Evolutionary conservation across 2,113 vertebrate genomes (phyloP).

Genomic region (Zapus hudsonius): DNA sequence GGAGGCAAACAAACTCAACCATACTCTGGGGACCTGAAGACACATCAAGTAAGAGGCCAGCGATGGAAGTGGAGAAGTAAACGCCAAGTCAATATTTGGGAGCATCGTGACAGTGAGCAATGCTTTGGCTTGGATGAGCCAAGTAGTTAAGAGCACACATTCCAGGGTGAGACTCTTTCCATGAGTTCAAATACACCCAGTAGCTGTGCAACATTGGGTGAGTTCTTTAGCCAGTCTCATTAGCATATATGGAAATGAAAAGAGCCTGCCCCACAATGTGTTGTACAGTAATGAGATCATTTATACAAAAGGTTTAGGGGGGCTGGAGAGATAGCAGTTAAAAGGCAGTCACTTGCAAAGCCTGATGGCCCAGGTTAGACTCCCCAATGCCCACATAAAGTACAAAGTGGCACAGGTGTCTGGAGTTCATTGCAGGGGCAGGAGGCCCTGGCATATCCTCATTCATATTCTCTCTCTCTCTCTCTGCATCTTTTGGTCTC

Average conservation of each 20-base stretch:
- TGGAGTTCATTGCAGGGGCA: too few relatives aligned
- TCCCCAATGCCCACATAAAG: too few relatives aligned
- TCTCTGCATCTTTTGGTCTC: too few relatives aligned
- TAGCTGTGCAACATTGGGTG: background rate
- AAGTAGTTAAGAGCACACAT: background rate
- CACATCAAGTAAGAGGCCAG: background rate
- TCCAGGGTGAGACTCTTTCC: background rate
- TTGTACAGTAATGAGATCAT: background rate
- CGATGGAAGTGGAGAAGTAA: background rate
- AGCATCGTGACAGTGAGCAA: background rate
- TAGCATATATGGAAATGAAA: background rate
- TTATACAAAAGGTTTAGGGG: background rate
- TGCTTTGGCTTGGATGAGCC: background rate
- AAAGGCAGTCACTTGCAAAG: too few relatives aligned
- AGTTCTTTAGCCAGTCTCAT: background rate
- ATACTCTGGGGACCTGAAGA: background rate
- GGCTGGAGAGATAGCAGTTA: too few relatives aligned
- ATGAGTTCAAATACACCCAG: background rate
- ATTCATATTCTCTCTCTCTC: too few relatives aligned
- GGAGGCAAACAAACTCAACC: background rate
- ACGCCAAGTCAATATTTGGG: background rate
- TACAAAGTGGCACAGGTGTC: too few relatives aligned
- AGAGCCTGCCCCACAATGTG: background rate
- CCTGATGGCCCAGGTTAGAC: too few relatives aligned
- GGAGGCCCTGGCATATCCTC: too few relatives aligned